Conservation (phyloP, 2,113 vertebrate species). For the Orthonyx spaldingii region DNA sequence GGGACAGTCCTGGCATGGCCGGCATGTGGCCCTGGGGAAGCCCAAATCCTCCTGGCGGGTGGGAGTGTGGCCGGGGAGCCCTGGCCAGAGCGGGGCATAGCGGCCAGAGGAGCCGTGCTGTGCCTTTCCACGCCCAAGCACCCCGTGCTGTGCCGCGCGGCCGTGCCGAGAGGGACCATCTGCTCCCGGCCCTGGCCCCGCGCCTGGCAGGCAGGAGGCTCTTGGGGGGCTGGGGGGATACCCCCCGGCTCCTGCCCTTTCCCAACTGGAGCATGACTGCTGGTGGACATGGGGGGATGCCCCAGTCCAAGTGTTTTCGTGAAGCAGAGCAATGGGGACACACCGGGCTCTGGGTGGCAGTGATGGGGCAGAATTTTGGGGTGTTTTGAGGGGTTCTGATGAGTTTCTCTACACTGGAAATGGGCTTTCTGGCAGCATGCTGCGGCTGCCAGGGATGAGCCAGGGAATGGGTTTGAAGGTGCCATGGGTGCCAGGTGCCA, state of each 20-base stretch:
- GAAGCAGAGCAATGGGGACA: background rate
- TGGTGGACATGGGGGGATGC: background rate
- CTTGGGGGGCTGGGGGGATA: background rate
- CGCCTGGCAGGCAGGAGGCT: background rate
- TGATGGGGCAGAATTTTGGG: background rate
- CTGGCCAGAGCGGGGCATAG: background rate
- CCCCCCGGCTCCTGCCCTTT: background rate
- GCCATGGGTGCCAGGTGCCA: background rate
- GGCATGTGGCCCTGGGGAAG: background rate
- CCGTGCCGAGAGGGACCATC: background rate
- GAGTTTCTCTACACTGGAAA: background rate
- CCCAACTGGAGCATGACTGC: fast-evolving
- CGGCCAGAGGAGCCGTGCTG: background rate
- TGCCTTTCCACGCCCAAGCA: background rate
- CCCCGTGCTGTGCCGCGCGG: background rate
- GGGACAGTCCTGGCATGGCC: background rate
- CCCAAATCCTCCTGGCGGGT: background rate
- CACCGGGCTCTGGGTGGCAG: fast-evolving
- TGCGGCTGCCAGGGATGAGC: background rate
- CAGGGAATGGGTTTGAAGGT: background rate
- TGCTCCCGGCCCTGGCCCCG: background rate
- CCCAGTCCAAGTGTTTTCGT: background rate
- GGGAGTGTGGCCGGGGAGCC: background rate
- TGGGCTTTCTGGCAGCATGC: fast-evolving
- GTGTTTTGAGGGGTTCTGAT: background rate